These are phyloP conservation scores for Temnothorax nylanderi DNA, from an alignment of 1,140 invertebrate species.

Conservation along the genomic window DNA sequence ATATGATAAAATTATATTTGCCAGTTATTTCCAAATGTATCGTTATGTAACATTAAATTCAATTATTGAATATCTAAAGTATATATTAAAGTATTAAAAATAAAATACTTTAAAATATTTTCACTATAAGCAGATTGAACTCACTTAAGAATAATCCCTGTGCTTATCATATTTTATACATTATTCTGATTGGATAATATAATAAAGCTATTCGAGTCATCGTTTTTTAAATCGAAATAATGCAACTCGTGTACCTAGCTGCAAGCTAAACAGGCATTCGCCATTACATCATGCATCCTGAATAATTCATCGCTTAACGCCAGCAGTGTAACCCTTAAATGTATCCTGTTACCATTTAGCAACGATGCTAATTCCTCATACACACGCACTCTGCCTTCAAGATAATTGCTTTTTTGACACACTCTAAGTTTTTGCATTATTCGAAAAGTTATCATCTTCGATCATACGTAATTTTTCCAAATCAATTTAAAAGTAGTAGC, in stretches of 20 bases:
- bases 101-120: background rate
- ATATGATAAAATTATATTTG: background rate
- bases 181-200: background rate
- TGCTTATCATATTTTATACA: constrained; percentile 9
- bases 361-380: constrained; percentile 38
- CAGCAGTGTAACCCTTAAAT: constrained; percentile 21
- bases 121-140: background rate
- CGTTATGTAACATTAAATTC: background rate
- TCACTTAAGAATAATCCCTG: background rate
- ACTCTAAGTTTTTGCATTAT: background rate
- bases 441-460: background rate
- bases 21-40: background rate
- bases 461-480: background rate
- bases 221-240: constrained; percentile 24
- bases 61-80: background rate
- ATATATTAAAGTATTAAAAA: background rate
- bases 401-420: background rate
- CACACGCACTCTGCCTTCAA: background rate
- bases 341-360: constrained; percentile 29
- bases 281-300: constrained; percentile 38
- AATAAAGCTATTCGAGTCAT: background rate
- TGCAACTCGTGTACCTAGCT: constrained; percentile 22
- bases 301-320: constrained; percentile 45
- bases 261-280: constrained; percentile 21
- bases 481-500: background rate